Base-by-base conservation (phyloP, 1,140 invertebrate genomes). In the Euwallacea fornicatus region DNA sequence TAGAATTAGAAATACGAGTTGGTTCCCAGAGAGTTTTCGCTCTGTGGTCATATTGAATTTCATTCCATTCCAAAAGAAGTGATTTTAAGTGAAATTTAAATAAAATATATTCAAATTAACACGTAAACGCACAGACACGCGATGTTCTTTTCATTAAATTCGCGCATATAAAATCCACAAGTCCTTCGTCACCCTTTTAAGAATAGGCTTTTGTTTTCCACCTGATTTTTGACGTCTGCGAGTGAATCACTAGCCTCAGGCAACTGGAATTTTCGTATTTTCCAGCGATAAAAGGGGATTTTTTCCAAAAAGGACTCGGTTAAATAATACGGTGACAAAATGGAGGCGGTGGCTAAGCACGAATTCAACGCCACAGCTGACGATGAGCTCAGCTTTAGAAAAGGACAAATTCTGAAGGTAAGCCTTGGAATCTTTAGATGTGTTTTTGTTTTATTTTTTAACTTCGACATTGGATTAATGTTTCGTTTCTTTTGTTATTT, bases 291-390 rank as follows among this genome's bases (percentile, higher is more conserved):
- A 63, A 71, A 60, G 13, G 15, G 16, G 46, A 21, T 6, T 64
- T 71, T 71, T 65, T 63, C 21, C 55, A 43, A 42, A 42, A 41
- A 61, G 21, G 21, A 33, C 4, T 33, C 21, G 21, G 21, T 33
- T 33, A 33, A 33, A 33, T 33, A 33, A 61, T 10, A 61, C 8
- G 21, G 9, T 10, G 9, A 61, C 9, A 70, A 46, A 56, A 99
- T 99, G 98, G 97, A 99, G 88, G 98, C 97, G 79, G 89, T 93
- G 85, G 96, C 97, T 76, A 98, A 98, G 87, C 97, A 98, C 85
- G 97, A 99, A 87, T 99, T 99, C 84, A 94, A 90, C 81, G 96
- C 97, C 71, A 98, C 95, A 74, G 97, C 96, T 77, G 94, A 96
- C 80, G 98, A 99, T 87, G 98, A 99, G 85, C 90, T 99, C 71